Evolutionary conservation across 1,140 invertebrate species (phyloP), one percentile per base, ranked within the genome.

Genomic region (Heterodera schachtii): DNA sequence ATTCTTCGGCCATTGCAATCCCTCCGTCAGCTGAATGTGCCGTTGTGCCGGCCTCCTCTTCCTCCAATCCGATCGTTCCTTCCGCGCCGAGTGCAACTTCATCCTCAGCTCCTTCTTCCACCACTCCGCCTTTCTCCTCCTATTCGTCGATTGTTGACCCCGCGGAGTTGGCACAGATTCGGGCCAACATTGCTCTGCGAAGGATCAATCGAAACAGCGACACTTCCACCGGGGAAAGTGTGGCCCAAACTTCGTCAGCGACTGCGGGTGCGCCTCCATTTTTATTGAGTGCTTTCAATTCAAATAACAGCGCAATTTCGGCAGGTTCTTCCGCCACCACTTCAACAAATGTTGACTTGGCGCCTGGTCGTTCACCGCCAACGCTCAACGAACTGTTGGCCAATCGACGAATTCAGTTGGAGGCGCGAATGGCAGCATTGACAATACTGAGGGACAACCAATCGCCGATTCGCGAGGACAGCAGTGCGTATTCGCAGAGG

Each of bases 101-200:
- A 7, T 71, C 69, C 69, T 70, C 67, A 8, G 69, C 69, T 21
- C 69, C 69, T 11, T 64, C 57, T 19, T 79, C 77, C 46, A 46
- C 60, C 41, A 71, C 60, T 43, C 49, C 78, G 16, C 73, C 78
- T 43, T 77, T 73, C 49, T 79, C 76, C 11, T 31, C 78, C 73
- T 21, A 67, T 69, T n/a, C 49, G 43, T n/a, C 49, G 43, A 52
- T 16, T 41, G 16, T 79, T 21, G 78, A 79, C 13, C 19, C 78
- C 0, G 13, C 60, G 5, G 78, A 79, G 41, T 57, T 79, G 46
- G 49, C 60, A 19, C 60, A 73, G 31, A 46, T 79, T n/a, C 78
- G 78, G 1, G 60, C 78, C n/a, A 79, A 71, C 69, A 71, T 71
- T 16, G 69, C 69, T 13, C 9, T 71, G 69, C 16, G 73, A 69